A percentile compares a stretch with the other conserved stretches of the same genome.
phyloP scores from a whole-genome alignment of 2,888 invertebrate species.

The Lycophotia porphyrea region DNA sequence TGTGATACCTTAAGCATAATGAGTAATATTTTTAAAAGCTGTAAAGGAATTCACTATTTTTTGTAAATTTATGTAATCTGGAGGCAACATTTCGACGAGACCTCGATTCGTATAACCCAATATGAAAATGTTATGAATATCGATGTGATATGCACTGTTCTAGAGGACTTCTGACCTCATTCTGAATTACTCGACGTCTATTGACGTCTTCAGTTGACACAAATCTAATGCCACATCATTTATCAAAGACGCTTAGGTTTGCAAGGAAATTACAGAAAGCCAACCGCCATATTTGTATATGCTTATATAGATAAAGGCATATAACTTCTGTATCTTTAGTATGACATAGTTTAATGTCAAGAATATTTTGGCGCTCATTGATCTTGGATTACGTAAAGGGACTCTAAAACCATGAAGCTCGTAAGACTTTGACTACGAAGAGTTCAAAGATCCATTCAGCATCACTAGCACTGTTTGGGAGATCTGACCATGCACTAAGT shows the following conservation, averaged over 20 bases:
- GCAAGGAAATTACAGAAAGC: slow-evolving; percentile 59
- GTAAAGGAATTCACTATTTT: background rate
- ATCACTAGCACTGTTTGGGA: no score
- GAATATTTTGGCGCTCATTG: slow-evolving; percentile 9
- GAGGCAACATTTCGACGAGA: slow-evolving; percentile 11
- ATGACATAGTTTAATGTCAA: background rate
- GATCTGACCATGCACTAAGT: background rate
- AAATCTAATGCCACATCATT: slow-evolving; percentile 59
- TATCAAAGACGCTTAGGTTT: slow-evolving; percentile 58
- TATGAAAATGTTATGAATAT: slow-evolving; percentile 35
- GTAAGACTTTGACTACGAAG: background rate
- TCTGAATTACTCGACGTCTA: slow-evolving; percentile 54
- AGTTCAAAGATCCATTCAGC: background rate
- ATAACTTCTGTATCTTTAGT: slow-evolving; percentile 19
- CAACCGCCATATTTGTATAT: slow-evolving; percentile 44
- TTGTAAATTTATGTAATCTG: slow-evolving; percentile 2
- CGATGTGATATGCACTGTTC: slow-evolving; percentile 35
- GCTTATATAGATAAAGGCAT: slow-evolving; percentile 1
- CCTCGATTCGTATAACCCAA: slow-evolving; percentile 14
- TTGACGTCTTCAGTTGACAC: slow-evolving; percentile 63
- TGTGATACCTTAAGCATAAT: slow-evolving; percentile 2
- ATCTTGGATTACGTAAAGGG: background rate
- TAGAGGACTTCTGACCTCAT: slow-evolving; percentile 53
- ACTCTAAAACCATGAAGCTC: background rate
- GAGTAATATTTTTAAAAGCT: background rate